Evolutionary conservation across 1,140 invertebrate species (phyloP), one percentile per base, ranked within the genome.

Genomic region (Latrodectus geometricus): DNA sequence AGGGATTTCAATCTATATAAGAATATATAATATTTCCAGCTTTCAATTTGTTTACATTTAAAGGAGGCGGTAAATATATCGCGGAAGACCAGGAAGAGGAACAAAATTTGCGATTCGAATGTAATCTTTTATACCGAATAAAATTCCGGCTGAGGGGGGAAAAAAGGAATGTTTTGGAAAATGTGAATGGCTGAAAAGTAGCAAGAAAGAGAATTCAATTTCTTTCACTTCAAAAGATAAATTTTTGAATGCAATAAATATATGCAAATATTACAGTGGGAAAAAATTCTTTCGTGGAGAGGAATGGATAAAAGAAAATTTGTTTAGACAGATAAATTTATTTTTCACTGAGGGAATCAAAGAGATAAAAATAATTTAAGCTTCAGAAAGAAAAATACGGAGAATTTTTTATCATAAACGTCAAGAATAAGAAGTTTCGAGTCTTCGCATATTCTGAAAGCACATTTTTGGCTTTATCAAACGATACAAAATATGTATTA

Each of bases 41-140:
- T 84, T 84, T 84, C 82, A 84, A 84, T 84, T 84, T 84, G 82
- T 84, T 84, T 84, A 76, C 82, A 84, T 84, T 76, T 73, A 84
- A 84, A 84, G 73, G 74, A 84, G 82, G 69, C 68, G 82, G 82
- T 76, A 84, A 84, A 84, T 84, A 84, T 73, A 69, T 68, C 66
- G 79, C 21, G 21, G 69, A 72, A 68, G 61, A 50, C 56, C 70
- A 74, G 70, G 77, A 61, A 68, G 21, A 35, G 49, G 50, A 81
- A 72, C 79, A 66, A 76, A 84, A 84, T 76, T 76, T 84, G 72
- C 72, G 72, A 84, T 84, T 84, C 82, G 82, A 76, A 84, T 76
- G 65, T 76, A 82, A 82, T 82, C 80, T 82, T 82, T 73, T 76
- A 76, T 84, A 75, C 72, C 72, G 68, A 76, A 84, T 70, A 76